Conservation (phyloP, 2,797 vertebrate species). For the Enteromius paludinosus region DNA sequence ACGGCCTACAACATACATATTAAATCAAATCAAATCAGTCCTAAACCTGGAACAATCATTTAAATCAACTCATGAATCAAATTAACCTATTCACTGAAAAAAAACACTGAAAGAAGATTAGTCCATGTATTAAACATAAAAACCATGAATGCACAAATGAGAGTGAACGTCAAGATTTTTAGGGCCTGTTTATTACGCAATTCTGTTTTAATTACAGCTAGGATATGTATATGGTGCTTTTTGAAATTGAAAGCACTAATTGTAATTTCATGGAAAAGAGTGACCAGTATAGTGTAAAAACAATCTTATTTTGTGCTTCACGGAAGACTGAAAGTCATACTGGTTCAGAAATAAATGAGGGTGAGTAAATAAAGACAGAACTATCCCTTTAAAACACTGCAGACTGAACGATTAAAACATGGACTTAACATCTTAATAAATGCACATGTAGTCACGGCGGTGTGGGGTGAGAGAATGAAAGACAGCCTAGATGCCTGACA, state of each 20-base stretch:
- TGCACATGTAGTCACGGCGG: conserved; percentile 30
- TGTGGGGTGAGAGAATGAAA: conserved; percentile 34
- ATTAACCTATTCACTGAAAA: neutral
- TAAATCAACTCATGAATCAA: neutral
- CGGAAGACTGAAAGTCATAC: neutral
- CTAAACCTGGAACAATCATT: neutral
- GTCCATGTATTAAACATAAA: neutral
- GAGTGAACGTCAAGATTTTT: neutral
- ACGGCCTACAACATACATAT: neutral
- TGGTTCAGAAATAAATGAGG: neutral
- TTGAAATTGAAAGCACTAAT: neutral
- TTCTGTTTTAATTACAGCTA: neutral
- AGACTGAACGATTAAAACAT: neutral
- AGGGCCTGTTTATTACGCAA: neutral
- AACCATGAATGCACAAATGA: neutral
- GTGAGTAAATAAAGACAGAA: conserved; percentile 9
- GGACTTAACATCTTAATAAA: conserved; percentile 16
- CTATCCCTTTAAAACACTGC: neutral
- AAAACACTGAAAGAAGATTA: neutral
- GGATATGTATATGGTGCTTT: neutral
- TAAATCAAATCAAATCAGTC: neutral
- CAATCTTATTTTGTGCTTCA: conserved; percentile 34
- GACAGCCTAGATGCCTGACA: conserved; percentile 72
- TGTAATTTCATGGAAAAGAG: conserved; percentile 2
- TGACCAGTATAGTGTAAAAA: conserved; percentile 1